These are phyloP conservation scores for Papilio dardanus DNA, from an alignment of 1,140 invertebrate genomes.

Conservation along the genomic window DNA sequence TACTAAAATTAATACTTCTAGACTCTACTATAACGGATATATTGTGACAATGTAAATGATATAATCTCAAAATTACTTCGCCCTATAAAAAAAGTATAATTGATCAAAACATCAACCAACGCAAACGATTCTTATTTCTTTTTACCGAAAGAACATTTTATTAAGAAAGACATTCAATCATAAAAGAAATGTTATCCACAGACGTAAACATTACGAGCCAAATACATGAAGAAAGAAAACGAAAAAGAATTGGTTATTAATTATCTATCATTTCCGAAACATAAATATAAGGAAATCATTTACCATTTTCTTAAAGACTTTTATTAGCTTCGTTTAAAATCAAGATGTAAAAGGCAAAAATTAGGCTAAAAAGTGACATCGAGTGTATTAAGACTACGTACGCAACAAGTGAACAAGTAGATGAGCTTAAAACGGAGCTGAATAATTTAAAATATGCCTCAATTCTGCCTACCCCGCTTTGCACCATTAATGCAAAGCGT, in stretches of 20 bases:
- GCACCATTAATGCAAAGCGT: constrained; percentile 41
- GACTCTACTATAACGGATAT: too few species aligned
- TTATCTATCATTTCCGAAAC: background rate
- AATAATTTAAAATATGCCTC: constrained; percentile 32
- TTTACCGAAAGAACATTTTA: background rate
- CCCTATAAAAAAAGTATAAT: too few species aligned
- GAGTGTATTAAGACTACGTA: constrained; percentile 41
- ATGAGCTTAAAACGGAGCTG: constrained; percentile 37
- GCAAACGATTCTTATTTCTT: too few species aligned
- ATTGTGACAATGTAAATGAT: too few species aligned
- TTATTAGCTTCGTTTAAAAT: background rate
- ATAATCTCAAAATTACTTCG: too few species aligned
- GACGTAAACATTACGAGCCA: background rate
- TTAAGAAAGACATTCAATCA: background rate
- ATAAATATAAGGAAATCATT: background rate
- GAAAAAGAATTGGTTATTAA: background rate
- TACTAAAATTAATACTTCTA: background rate
- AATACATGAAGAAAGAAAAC: background rate
- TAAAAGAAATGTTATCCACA: background rate
- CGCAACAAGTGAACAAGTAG: constrained; percentile 37
- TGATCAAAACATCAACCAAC: too few species aligned
- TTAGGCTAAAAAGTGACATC: constrained; percentile 37
- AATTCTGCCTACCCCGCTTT: constrained; percentile 33
- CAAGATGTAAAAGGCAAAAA: background rate
- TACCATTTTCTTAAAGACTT: background rate